Evolutionary conservation across 2,888 invertebrate genomes (phyloP), one percentile per base, ranked within the genome.

Genomic region (Marronus borbonicus): DNA sequence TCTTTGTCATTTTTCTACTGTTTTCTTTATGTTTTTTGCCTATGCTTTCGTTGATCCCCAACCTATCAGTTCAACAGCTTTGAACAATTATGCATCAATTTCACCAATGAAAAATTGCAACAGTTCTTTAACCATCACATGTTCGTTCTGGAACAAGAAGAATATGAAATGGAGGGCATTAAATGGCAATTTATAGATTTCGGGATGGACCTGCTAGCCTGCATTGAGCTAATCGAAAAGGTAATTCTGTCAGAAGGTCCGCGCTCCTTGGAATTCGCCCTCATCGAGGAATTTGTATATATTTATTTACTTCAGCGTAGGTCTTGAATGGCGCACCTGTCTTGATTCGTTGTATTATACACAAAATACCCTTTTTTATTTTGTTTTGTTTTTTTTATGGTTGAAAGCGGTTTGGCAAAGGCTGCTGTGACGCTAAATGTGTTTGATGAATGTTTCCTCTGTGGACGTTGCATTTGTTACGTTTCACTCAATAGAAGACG

Each of bases 91-190:
- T 98, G 97, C 92, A 98, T 98, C 93, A 98, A 98, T 93, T 98
- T 98, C 92, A 98, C 97, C 90, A 98, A 98, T 90, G 97, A 98
- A 92, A 96, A 97, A 90, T 93, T 98, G 87, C 98, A 98, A 92
- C 98, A 98, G 90, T 98, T 97, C 94, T 98, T 98, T 95, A 98
- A 98, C 91, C 97, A 98, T 89, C 96, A 98, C 93, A 98, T 98
- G 97, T 98, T 98, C 91, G 97, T 98, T 86, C 93, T 98, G 86
- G 97, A 98, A 90, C 97, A 98, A 94, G 97, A 98, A 90, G 97
- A 97, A 89, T 98, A 98, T 92, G 95, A 96, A 90, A 93, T 90
- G 86, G 97, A 98, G 90, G 97, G 97, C 88, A 97, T 98, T 91
- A 92, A 96, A 88, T 98, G 98, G 98, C 92, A 93, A 85, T 98